These are phyloP conservation scores for Sebastes itinus DNA, from an alignment of 2,797 vertebrate genomes.

Conservation along the genomic window DNA sequence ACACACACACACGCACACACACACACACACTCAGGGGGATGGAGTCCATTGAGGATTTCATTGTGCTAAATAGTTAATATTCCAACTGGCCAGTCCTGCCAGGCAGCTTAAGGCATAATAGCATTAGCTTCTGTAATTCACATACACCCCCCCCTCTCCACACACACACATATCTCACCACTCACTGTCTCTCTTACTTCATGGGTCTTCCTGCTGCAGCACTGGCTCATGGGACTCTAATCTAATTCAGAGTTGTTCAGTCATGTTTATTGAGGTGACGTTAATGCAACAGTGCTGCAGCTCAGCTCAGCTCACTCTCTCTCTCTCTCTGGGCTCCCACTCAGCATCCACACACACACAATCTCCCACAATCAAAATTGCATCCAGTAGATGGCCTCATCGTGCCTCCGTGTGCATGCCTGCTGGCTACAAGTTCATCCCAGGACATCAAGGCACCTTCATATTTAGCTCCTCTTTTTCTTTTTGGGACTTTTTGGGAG, in stretches of 20 bases:
- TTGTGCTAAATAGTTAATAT: slow-evolving; percentile 56
- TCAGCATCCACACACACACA: background rate
- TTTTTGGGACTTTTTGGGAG: slow-evolving; percentile 1
- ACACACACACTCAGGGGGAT: slow-evolving; percentile 1
- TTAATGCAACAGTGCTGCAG: slow-evolving; percentile 39
- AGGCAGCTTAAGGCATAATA: slow-evolving; percentile 43
- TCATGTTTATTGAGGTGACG: slow-evolving; percentile 55
- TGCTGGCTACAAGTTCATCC: slow-evolving; percentile 53
- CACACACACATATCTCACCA: background rate
- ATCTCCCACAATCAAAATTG: background rate
- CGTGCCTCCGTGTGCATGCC: slow-evolving; percentile 57
- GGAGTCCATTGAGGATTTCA: slow-evolving; percentile 52
- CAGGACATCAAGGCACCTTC: slow-evolving; percentile 34
- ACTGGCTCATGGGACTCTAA: slow-evolving; percentile 41
- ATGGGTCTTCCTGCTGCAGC: slow-evolving; percentile 40
- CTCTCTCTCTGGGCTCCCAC: background rate
- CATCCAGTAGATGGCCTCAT: slow-evolving; percentile 80
- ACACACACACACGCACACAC: background rate
- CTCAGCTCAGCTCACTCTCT: background rate
- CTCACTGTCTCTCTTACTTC: slow-evolving; percentile 13
- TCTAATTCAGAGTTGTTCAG: slow-evolving; percentile 53
- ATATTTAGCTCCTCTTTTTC: background rate
- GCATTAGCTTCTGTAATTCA: slow-evolving; percentile 32
- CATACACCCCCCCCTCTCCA: background rate
- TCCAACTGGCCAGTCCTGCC: slow-evolving; percentile 36